Base-by-base conservation (phyloP, 2,888 invertebrate species). In the Hydrotaea cyrtoneurina region DNA sequence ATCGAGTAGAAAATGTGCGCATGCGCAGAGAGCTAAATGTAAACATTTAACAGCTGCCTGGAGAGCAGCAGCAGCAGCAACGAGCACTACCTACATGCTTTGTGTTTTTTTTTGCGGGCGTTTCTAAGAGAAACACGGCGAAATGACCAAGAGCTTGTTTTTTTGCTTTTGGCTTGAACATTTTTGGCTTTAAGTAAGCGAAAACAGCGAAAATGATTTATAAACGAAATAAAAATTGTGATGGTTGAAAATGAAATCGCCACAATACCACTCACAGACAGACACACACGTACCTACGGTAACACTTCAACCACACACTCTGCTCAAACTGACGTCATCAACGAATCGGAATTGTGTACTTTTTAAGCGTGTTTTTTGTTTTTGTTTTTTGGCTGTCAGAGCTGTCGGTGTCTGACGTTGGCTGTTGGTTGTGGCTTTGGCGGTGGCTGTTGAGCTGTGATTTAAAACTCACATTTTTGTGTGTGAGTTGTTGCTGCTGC, bases 341-440 rank as follows among this genome's bases (percentile, higher is more conserved):
- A 53, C 39, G 66, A 75, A 76, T 72, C 72, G 53, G 53, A 71
- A 53, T 79, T 73, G 71, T 86, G 55, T 59, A 79, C 50, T 57
- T 74, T 31, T 31, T 31, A 31, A 83, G 81, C 81, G 75, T 71
- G 53, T 74, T 31, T 31, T 31, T n/a, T n/a, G n/a, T n/a, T n/a
- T n/a, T n/a, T n/a, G n/a, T n/a, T n/a, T 7, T 31, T 77, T 59
- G 66, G 59, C 23, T 59, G 59, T 59, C 83, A 57, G 53, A 78
- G 75, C 83, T 90, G 90, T 90, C 90, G 90, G 50, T 13, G 13
- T 50, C 50, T 50, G 50, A 43, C n/a, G n/a, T 74, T 39, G 21
- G 46, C 5, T 69, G 19, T 17, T 66, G 64, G 39, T 10, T 66
- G 43, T 46, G 3, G 46, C 15, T 23, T 17, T 66, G 64, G 39